Percentiles rank a stretch among this genome's conserved stretches.
Conservation (phyloP, 35 echinoderm and acorn worm species). For the Apostichopus japonicus region DNA sequence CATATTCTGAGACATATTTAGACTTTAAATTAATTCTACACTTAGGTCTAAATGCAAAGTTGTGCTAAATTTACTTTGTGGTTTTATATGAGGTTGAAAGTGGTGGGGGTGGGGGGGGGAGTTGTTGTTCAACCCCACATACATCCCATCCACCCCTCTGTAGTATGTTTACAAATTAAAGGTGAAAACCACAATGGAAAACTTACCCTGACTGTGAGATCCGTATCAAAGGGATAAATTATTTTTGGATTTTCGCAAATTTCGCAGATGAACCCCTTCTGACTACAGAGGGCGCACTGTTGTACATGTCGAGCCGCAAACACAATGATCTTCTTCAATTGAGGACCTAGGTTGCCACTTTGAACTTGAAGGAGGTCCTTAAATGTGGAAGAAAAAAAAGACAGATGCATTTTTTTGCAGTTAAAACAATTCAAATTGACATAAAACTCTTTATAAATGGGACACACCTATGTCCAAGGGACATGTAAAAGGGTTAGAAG, state of each 20-base stretch:
- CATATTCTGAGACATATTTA: too few species aligned
- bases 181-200: too few species aligned
- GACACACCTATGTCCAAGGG: too few species aligned
- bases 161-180: too few species aligned
- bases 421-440: neutral
- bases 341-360: constrained; percentile 62
- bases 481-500: too few species aligned
- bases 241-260: constrained; percentile 90
- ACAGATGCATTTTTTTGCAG: neutral
- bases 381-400: neutral
- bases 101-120: too few species aligned
- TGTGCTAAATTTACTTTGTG: too few species aligned
- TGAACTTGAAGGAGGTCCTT: constrained; percentile 94
- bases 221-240: constrained; percentile 96
- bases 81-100: too few species aligned
- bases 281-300: constrained; percentile 88
- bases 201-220: constrained; percentile 88
- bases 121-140: too few species aligned
- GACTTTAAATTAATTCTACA: too few species aligned
- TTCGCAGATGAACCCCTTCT: constrained; percentile 97
- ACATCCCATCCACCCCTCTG: too few species aligned
- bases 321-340: constrained; percentile 84
- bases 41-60: too few species aligned
- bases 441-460: neutral
- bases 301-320: constrained; percentile 95